Percentiles rank a stretch among this genome's conserved stretches.
phyloP scores from a whole-genome alignment of 2,888 invertebrate species.

The Brachyopa scutellaris region DNA sequence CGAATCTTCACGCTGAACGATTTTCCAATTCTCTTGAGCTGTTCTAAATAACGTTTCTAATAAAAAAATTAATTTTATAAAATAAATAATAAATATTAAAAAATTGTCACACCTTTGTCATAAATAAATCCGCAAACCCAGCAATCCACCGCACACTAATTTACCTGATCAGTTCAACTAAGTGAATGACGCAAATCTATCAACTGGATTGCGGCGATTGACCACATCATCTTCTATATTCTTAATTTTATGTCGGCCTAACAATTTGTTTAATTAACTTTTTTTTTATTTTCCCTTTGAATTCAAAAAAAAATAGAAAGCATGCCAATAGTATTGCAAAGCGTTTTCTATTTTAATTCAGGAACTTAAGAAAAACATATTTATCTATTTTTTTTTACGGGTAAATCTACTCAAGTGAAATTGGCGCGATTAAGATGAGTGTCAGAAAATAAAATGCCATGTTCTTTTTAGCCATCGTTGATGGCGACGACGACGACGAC shows the following conservation, averaged over 20 bases:
- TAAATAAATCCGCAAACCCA: too few species aligned
- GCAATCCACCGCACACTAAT: too few species aligned
- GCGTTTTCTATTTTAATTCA: conserved; percentile 28
- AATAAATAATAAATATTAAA: too few species aligned
- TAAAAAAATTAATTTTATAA: too few species aligned
- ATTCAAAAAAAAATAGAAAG: background rate
- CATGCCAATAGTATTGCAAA: conserved; percentile 35
- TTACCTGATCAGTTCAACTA: background rate
- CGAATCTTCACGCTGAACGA: too few species aligned
- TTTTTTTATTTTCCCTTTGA: conserved; percentile 1
- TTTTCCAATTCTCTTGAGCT: too few species aligned
- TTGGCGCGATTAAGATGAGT: conserved; percentile 36
- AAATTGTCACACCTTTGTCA: too few species aligned
- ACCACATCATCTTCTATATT: background rate
- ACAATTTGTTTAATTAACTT: conserved; percentile 31
- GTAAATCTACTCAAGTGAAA: too few species aligned
- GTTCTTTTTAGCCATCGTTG: conserved; percentile 19
- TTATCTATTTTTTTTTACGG: conserved; percentile 11
- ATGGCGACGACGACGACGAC: background rate
- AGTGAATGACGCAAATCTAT: conserved; percentile 22
- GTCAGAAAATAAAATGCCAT: conserved; percentile 39
- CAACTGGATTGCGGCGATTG: background rate
- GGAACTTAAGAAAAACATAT: background rate
- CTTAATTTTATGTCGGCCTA: conserved; percentile 14
- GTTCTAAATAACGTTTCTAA: too few species aligned